Evolutionary conservation across 2,113 vertebrate species (phyloP), one percentile per base, ranked within the genome.

Genomic region (Lanius ludovicianus): DNA sequence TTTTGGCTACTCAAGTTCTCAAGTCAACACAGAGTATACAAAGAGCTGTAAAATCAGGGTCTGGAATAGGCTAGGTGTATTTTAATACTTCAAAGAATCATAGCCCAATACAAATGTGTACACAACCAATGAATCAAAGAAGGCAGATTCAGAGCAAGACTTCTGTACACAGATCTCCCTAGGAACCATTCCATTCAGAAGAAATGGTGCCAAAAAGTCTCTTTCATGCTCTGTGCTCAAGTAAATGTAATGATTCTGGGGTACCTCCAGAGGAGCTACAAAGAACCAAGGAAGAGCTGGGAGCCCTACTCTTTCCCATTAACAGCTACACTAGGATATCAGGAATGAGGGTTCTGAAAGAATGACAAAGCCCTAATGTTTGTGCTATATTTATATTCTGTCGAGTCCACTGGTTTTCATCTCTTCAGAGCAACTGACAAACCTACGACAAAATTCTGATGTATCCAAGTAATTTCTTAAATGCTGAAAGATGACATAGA

Each of bases 201-300:
- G 41, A 77, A 73, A 44, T 2, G 2, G 8, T 47, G 27, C 11
- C 7, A 22, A 60, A 9, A 76, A 88, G 27, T 20, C 18, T 71
- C 47, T 22, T 52, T 33, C 14, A n/a, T 31, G 46, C 12, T 55
- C 39, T 0, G 0, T 64, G 10, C 8, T 56, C 12, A 31, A 30
- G 18, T 42, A 93, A 88, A 75, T 1, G 1, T 23, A 78, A 53
- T 6, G 11, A 75, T 15, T 18, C 13, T 35, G 22, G 7, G 28
- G 56, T 18, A 79, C n/a, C 24, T 64, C 31, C 35, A 71, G 18
- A 87, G 44, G 56, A 71, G 49, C 22, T 47, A 59, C 1, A 1
- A 50, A 56, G 39, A 84, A 18, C 8, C 56, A 85, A 44, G 9
- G 24, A 63, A 60, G 30, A 62, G 55, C 2, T 11, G 37, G 8